Evolutionary conservation across 64 coral and sea anemone species (phyloP).

Genomic region (Montipora cactus): DNA sequence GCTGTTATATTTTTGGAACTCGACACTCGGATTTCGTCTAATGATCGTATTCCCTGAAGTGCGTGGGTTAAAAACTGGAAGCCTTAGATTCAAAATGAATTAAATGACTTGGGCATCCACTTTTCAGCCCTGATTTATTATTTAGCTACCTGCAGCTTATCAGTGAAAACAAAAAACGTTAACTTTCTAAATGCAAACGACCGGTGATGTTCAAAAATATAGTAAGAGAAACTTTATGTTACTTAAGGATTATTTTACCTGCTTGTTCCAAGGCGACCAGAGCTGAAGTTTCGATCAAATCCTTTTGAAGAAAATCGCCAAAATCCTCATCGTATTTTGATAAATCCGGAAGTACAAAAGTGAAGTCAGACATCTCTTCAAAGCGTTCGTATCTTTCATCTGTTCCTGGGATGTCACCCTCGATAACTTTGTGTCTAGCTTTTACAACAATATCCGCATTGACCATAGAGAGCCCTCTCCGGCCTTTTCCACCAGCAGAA

Average conservation of each 20-base stretch:
- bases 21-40: too few species aligned
- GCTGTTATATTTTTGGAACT: too few species aligned
- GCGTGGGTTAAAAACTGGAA: too few species aligned
- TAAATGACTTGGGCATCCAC: too few species aligned
- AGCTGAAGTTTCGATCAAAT: constrained; percentile 93
- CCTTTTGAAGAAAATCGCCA: constrained; percentile 81
- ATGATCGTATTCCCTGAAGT: too few species aligned
- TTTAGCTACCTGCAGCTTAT: too few species aligned
- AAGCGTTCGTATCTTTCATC: constrained; percentile 79
- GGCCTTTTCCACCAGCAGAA: constrained; percentile 48
- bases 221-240: neutral
- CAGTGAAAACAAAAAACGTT: too few species aligned
- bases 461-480: constrained; percentile 88
- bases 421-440: constrained; percentile 82
- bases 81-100: too few species aligned
- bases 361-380: constrained; percentile 85
- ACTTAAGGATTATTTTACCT: constrained; percentile 53
- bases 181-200: neutral
- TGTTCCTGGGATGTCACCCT: constrained; percentile 62
- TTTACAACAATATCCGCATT: constrained; percentile 88
- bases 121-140: too few species aligned
- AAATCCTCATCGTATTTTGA: constrained; percentile 74
- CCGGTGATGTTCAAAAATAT: neutral
- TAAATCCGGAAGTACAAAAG: constrained; percentile 93
- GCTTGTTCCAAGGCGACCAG: constrained; percentile 90